phyloP scores from a whole-genome alignment of 2,797 vertebrate species.

The Phrynocephalus vlangalii region DNA sequence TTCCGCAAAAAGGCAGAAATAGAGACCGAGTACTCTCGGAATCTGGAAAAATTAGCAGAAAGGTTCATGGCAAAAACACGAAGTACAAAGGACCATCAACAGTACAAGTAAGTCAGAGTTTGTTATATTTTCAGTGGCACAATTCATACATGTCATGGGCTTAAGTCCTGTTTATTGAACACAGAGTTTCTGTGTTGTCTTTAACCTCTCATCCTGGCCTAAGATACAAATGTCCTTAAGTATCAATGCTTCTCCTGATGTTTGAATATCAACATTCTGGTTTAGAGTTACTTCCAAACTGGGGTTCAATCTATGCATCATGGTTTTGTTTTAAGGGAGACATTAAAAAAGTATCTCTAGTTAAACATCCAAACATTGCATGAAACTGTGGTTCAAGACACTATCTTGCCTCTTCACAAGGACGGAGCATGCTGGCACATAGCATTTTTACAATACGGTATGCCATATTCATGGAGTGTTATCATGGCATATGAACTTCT shows the following conservation, averaged over 20 bases:
- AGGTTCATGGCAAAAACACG: constrained; percentile 99
- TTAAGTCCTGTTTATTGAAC: no score
- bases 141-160: neutral
- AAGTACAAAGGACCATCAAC: constrained; percentile 97
- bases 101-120: constrained; percentile 90
- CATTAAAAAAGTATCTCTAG: neutral
- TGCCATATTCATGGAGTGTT: neutral
- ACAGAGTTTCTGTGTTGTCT: no score
- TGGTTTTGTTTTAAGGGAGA: neutral
- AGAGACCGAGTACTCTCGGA: constrained; percentile 97
- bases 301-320: neutral
- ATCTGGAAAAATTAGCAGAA: constrained; percentile 95
- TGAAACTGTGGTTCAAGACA: neutral
- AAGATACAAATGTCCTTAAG: neutral
- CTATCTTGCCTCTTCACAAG: neutral
- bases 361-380: neutral
- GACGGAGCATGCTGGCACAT: neutral
- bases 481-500: neutral
- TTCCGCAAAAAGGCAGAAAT: constrained; percentile 99
- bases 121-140: neutral
- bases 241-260: neutral
- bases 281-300: neutral
- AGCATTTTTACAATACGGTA: neutral
- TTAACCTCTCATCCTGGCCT: no score
- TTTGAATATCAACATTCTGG: neutral